Evolutionary conservation across 92 coral and sea anemone species (phyloP).

Genomic region (Hydrozoanthus gracilis): DNA sequence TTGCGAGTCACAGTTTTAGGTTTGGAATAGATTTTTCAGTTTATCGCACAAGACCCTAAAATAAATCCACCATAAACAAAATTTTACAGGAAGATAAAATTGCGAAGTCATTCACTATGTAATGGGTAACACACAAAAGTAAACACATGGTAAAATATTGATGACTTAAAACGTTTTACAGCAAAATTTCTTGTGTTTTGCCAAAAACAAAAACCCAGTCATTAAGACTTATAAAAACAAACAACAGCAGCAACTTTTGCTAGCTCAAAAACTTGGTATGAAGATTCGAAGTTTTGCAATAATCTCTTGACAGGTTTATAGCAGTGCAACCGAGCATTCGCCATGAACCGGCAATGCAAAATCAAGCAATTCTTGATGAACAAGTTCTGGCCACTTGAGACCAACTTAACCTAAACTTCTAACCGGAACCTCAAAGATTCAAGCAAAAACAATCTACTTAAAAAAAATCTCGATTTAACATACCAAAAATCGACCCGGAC

Average conservation of each 20-base stretch:
- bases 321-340: constrained; percentile 26
- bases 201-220: too few relatives aligned
- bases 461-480: constrained; percentile 16
- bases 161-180: too few relatives aligned
- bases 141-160: neutral
- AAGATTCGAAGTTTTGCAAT: neutral
- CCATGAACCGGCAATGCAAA: constrained; percentile 26
- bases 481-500: neutral
- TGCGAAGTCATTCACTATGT: neutral
- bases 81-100: constrained; percentile 5
- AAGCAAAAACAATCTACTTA: constrained; percentile 10
- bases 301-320: too few relatives aligned
- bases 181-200: too few relatives aligned
- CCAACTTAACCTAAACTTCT: neutral
- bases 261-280: neutral
- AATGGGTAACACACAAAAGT: neutral
- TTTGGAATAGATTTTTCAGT: neutral
- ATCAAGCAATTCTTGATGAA: constrained; percentile 10
- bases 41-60: neutral
- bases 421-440: neutral
- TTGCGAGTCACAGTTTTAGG: neutral
- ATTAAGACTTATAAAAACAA: neutral
- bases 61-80: neutral
- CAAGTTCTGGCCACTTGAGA: constrained; percentile 23
- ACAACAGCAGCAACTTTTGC: neutral